Percentiles rank a stretch among this genome's conserved stretches.
phyloP scores from a whole-genome alignment of 2,797 vertebrate species.

The Cyprinodon diabolis region DNA sequence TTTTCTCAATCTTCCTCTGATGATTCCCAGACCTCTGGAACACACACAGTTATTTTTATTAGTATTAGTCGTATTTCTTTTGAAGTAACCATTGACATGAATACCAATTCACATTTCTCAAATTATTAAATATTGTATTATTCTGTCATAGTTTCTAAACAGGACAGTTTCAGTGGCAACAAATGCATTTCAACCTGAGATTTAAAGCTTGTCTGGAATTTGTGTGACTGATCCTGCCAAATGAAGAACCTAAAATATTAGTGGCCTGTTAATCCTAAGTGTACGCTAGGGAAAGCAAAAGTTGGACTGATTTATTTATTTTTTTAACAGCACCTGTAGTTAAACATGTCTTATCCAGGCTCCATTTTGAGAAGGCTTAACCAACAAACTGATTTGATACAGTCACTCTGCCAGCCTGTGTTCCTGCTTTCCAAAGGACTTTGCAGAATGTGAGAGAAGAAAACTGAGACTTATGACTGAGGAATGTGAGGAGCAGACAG shows the following conservation, averaged over 20 bases:
- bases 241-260: conserved; percentile 28
- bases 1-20: conserved; percentile 55
- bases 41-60: conserved; percentile 1
- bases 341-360: conserved; percentile 53
- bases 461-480: conserved; percentile 54
- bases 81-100: background rate
- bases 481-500: conserved; percentile 58
- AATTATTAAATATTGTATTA: background rate
- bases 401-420: conserved; percentile 36
- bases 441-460: conserved; percentile 61
- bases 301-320: conserved; percentile 15
- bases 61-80: background rate
- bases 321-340: conserved; percentile 36
- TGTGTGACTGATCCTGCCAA: conserved; percentile 49
- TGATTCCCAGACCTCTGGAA: conserved; percentile 52
- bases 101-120: background rate
- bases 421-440: conserved; percentile 42
- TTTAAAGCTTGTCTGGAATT: conserved; percentile 35
- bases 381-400: conserved; percentile 66
- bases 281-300: conserved; percentile 15
- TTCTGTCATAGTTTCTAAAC: conserved; percentile 20
- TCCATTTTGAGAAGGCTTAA: conserved; percentile 49
- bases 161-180: conserved; percentile 7
- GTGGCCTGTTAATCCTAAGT: conserved; percentile 35
- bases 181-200: conserved; percentile 19